phyloP scores from a whole-genome alignment of 2,888 invertebrate genomes.

The Papilio gigon region DNA sequence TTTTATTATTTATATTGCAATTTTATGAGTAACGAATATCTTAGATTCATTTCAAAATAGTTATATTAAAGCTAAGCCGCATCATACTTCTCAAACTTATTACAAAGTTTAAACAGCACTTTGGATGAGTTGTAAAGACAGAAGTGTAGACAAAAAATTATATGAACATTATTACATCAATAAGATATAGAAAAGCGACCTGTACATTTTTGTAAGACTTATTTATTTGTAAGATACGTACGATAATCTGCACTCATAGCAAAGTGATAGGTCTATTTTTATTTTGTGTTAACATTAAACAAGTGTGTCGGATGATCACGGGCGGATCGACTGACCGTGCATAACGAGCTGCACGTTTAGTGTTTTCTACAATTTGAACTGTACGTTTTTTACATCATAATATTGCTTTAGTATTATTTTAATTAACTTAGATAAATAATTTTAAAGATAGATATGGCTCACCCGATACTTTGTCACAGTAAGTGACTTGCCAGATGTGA shows the following conservation, averaged over 20 bases:
- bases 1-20: not conserved
- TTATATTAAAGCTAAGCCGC: not conserved
- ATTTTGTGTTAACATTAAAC: conserved; percentile 15
- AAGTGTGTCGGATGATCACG: conserved; percentile 15
- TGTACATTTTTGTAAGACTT: conserved; percentile 1
- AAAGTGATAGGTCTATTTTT: conserved; percentile 19
- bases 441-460: too few species aligned
- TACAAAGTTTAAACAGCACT: conserved; percentile 8
- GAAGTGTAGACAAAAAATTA: conserved; percentile 6
- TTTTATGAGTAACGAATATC: not conserved
- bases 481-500: not conserved
- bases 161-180: not conserved
- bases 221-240: conserved; percentile 6
- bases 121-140: conserved; percentile 4
- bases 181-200: conserved; percentile 1
- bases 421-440: too few species aligned
- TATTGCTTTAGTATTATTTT: not conserved
- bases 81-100: conserved; percentile 13
- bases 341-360: not conserved
- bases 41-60: not conserved
- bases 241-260: conserved; percentile 16
- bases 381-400: not conserved
- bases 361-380: not conserved
- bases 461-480: too few species aligned
- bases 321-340: conserved; percentile 14